Evolutionary conservation across 2,113 vertebrate species (phyloP), one percentile per base, ranked within the genome.

Genomic region (Malurus alboscapulatus): DNA sequence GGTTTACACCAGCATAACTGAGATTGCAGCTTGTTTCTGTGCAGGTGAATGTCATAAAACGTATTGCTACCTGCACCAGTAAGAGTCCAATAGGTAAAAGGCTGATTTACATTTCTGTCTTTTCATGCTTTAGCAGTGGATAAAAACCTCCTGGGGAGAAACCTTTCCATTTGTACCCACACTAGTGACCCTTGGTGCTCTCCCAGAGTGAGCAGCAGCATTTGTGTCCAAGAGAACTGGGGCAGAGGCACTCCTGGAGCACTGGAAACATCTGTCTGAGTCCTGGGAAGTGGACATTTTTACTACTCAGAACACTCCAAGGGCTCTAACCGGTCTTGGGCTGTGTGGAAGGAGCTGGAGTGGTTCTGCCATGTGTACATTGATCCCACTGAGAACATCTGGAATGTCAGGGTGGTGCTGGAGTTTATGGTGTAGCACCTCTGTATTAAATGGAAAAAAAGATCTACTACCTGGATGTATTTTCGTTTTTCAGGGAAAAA

Each of bases 371-470:
- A 0, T 25, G 47, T 55, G 68, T 62, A 10, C 51, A 20, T 5
- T 21, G 30, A 91, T 85, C 72, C 42, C 63, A 57, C 63, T 79
- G 87, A 84, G 47, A 84, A 61, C 29, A 20, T 10, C 0, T 16
- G 15, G 26, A 22, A 50, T 0, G 3, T 6, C 21, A 45, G 75
- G 66, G 69, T 62, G 53, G 61, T 36, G 54, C 80, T 75, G 81
- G 67, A 82, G 14, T 84, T 90, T 21, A 66, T 73, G 38, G 8
- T 51, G 32, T 91, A 94, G 87, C 66, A 85, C 88, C 71, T 95
- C 88, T 29, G 5, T 84, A 96, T 95, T 95, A 96, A 96, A 96
- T 7, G 72, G 79, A 87, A 58, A 88, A 42, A 87, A 77, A 50
- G 16, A 73, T 75, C n/a, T 63, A 10, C 32, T 45, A 12, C 6